Percentiles rank a stretch among this genome's conserved stretches.
phyloP scores from a whole-genome alignment of 2,888 invertebrate genomes.

The Conchocele bisecta region DNA sequence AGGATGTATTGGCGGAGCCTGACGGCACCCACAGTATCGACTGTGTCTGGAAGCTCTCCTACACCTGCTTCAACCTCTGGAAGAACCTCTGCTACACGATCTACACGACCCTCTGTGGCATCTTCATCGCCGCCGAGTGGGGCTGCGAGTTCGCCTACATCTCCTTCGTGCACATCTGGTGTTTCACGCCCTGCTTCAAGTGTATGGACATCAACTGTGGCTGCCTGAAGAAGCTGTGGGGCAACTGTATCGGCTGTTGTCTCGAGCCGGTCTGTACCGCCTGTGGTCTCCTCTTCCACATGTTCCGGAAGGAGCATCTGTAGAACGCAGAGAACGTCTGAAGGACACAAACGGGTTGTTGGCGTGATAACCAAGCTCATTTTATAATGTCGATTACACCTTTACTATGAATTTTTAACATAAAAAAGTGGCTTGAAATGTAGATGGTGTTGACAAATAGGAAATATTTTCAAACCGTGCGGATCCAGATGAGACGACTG shows the following conservation, averaged over 20 bases:
- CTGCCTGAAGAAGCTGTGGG: constrained; percentile 77
- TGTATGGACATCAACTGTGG: constrained; percentile 86
- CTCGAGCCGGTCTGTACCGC: constrained; percentile 67
- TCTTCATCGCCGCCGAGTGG: constrained; percentile 87
- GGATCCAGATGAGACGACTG: too few species aligned
- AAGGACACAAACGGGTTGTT: too few species aligned
- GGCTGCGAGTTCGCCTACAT: constrained; percentile 83
- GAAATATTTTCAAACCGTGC: too few species aligned
- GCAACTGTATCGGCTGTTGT: constrained; percentile 84
- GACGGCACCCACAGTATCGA: constrained; percentile 84
- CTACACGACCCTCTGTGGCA: constrained; percentile 87
- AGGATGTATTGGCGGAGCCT: constrained; percentile 72
- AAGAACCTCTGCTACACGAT: constrained; percentile 89
- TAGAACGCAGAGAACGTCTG: too few species aligned
- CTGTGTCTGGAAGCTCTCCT: constrained; percentile 89
- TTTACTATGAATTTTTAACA: too few species aligned
- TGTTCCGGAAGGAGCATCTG: constrained; percentile 56
- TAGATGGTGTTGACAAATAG: too few species aligned
- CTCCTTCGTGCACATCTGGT: constrained; percentile 88
- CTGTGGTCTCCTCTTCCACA: constrained; percentile 58
- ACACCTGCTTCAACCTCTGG: constrained; percentile 86
- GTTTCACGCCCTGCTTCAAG: constrained; percentile 87
- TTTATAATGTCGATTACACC: too few species aligned
- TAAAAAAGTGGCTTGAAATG: too few species aligned
- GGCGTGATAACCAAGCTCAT: too few species aligned